These are phyloP conservation scores for Craseonycteris thonglongyai DNA, from an alignment of 2,113 vertebrate genomes.

Conservation along the genomic window DNA sequence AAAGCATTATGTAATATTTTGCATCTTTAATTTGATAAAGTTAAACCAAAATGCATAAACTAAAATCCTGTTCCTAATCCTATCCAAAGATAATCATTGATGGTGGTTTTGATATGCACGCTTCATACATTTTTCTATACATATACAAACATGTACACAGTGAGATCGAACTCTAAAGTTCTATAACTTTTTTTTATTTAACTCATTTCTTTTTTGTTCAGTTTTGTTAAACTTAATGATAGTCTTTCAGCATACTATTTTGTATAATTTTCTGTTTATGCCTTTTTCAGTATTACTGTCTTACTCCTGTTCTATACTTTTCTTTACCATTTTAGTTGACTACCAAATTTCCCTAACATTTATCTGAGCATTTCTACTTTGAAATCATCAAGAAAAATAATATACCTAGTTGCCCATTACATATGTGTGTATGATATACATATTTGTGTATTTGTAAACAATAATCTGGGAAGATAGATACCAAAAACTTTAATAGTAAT, in stretches of 20 bases:
- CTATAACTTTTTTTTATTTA: not conserved
- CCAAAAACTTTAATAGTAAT: not conserved
- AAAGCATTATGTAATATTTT: not conserved
- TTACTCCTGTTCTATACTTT: not conserved
- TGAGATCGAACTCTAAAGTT: not conserved
- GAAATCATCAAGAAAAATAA: not conserved
- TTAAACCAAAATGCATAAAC: not conserved
- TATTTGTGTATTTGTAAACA: not conserved
- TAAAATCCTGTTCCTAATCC: not conserved
- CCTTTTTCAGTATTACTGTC: not conserved
- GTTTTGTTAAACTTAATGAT: not conserved
- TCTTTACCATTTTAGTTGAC: not conserved
- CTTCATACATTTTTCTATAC: not conserved
- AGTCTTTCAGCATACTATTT: not conserved
- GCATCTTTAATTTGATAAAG: not conserved
- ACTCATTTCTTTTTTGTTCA: not conserved
- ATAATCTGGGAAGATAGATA: not conserved
- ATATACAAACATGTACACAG: not conserved
- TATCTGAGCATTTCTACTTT: not conserved
- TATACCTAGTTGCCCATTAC: not conserved
- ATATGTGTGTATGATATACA: not conserved
- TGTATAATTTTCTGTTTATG: not conserved
- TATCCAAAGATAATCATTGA: not conserved
- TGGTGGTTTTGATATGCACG: not conserved
- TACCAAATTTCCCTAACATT: not conserved